A percentile compares a stretch with the other conserved stretches of the same genome.
These are phyloP conservation scores for Archips xylosteana DNA, from an alignment of 2,888 invertebrate genomes.

Conservation along the genomic window DNA sequence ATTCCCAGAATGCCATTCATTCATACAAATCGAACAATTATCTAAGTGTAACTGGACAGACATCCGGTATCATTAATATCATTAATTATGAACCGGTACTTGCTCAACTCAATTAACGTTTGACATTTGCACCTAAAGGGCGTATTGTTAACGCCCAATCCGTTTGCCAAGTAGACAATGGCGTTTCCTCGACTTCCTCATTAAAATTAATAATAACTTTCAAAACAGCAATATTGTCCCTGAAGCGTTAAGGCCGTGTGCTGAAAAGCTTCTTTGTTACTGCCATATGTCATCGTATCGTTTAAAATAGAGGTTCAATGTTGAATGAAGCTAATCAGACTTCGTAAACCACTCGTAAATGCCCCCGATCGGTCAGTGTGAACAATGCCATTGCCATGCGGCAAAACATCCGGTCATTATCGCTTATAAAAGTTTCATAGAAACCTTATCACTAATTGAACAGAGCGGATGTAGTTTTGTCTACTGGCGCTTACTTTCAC, in stretches of 20 bases:
- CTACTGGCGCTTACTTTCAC: slow-evolving; percentile 34
- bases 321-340: slow-evolving; percentile 40
- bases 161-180: slow-evolving; percentile 50
- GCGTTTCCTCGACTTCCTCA: slow-evolving; percentile 31
- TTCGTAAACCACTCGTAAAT: slow-evolving; percentile 32
- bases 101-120: slow-evolving; percentile 59
- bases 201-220: slow-evolving; percentile 30
- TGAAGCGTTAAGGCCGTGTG: slow-evolving; percentile 1
- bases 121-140: slow-evolving; percentile 61
- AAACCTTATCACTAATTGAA: slow-evolving; percentile 50
- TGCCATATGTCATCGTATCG: slow-evolving; percentile 11
- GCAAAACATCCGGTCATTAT: slow-evolving; percentile 80
- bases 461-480: slow-evolving; percentile 34
- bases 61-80: slow-evolving; percentile 58
- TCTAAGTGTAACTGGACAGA: slow-evolving; percentile 41
- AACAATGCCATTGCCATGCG: slow-evolving; percentile 72
- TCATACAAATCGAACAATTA: background rate
- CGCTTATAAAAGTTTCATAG: slow-evolving; percentile 67
- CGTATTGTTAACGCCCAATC: slow-evolving; percentile 53
- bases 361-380: slow-evolving; percentile 49
- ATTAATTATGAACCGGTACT: slow-evolving; percentile 53
- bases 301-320: slow-evolving; percentile 23
- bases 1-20: background rate
- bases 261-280: slow-evolving; percentile 18
- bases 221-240: slow-evolving; percentile 1